phyloP scores from a whole-genome alignment of 2,888 invertebrate species.

The Apamea epomidion region DNA sequence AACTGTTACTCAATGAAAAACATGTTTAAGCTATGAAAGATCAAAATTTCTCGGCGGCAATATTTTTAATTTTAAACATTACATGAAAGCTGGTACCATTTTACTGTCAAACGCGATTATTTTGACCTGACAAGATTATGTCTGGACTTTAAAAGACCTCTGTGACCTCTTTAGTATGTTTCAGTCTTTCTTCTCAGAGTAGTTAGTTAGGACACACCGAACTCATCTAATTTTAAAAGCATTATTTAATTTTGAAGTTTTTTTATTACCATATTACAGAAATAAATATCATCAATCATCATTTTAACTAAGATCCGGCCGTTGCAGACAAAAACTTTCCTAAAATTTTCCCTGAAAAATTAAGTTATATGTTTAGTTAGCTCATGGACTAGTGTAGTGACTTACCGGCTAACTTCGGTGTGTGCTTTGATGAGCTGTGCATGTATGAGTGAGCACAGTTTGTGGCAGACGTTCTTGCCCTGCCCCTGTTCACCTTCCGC shows the following conservation, averaged over 20 bases:
- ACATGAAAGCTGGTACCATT: neutral
- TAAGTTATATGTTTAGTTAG: neutral
- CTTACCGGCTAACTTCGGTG: constrained; percentile 93
- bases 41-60: neutral
- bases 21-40: neutral
- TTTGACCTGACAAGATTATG: neutral
- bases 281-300: neutral
- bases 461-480: constrained; percentile 92
- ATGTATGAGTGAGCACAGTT: constrained; percentile 94
- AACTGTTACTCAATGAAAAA: neutral
- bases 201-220: neutral
- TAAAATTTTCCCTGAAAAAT: constrained; percentile 1
- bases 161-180: neutral
- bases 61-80: neutral
- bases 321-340: neutral
- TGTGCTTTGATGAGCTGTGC: constrained; percentile 95
- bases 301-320: constrained; percentile 6
- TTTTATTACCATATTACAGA: neutral
- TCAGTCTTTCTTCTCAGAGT: neutral
- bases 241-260: too few species aligned
- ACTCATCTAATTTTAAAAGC: neutral
- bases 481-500: constrained; percentile 73
- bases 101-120: neutral
- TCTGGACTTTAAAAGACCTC: neutral
- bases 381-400: constrained; percentile 12